These are phyloP conservation scores for Channa striata DNA, from an alignment of 2,797 vertebrate genomes.

Conservation along the genomic window DNA sequence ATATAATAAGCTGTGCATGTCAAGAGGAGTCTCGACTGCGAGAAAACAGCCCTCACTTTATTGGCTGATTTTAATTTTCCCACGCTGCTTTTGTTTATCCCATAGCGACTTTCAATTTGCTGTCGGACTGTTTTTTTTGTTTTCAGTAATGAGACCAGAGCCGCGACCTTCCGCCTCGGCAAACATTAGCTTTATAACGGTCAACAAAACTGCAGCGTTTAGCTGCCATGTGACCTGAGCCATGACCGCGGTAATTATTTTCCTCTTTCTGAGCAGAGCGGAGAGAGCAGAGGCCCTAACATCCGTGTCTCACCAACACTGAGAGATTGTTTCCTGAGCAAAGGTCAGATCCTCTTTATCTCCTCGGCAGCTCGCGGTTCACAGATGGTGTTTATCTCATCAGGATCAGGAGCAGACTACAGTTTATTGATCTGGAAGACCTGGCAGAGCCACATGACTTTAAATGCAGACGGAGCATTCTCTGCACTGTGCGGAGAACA, in stretches of 20 bases:
- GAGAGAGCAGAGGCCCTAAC: slow-evolving; percentile 58
- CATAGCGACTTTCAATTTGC: slow-evolving; percentile 1
- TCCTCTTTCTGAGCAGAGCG: slow-evolving; percentile 52
- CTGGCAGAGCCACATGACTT: neutral
- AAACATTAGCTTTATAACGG: slow-evolving; percentile 68
- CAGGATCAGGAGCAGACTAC: neutral
- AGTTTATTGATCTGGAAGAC: slow-evolving; percentile 14
- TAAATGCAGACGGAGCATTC: neutral
- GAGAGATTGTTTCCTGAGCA: slow-evolving; percentile 25
- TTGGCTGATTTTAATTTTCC: neutral
- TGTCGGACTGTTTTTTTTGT: slow-evolving; percentile 19
- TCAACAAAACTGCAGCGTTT: slow-evolving; percentile 59
- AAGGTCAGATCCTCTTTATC: slow-evolving; percentile 58
- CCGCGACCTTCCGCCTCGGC: slow-evolving; percentile 67
- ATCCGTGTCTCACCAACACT: slow-evolving; percentile 49
- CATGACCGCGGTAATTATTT: slow-evolving; percentile 68
- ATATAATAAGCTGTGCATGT: slow-evolving; percentile 18
- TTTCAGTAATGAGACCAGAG: slow-evolving; percentile 61
- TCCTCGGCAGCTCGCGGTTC: neutral
- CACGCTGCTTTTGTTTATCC: neutral
- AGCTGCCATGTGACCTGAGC: slow-evolving; percentile 63
- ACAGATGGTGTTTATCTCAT: slow-evolving; percentile 25
- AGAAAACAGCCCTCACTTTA: slow-evolving; percentile 15
- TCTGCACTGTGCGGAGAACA: neutral
- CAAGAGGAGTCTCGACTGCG: neutral